phyloP scores from a whole-genome alignment of 64 coral and sea anemone genomes.

The Dendrophyllia cribrosa region DNA sequence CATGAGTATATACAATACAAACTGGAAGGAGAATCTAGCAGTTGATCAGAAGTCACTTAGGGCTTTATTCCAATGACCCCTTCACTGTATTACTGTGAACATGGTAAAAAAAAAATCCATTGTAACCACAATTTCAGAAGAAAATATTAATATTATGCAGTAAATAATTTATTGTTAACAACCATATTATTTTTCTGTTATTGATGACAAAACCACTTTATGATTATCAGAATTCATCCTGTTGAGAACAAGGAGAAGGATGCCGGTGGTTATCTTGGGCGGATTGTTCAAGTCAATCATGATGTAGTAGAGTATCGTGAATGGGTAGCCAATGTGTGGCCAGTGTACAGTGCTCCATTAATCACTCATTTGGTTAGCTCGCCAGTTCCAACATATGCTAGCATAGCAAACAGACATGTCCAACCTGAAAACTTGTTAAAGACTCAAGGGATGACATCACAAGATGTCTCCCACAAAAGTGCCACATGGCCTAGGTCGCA shows the following conservation, averaged over 20 bases:
- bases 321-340: constrained; percentile 51
- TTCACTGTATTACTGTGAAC: too few relatives aligned
- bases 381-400: constrained; percentile 63
- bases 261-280: constrained; percentile 44
- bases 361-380: constrained; percentile 1
- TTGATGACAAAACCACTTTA: neutral
- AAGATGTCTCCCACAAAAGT: constrained; percentile 8
- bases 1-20: too few relatives aligned
- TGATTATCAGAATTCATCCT: neutral
- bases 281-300: constrained; percentile 43
- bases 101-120: too few relatives aligned
- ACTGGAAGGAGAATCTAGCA: too few relatives aligned
- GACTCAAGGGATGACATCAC: neutral
- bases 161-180: too few relatives aligned
- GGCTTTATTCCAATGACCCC: too few relatives aligned
- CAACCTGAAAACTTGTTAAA: neutral
- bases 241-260: neutral
- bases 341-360: neutral
- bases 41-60: too few relatives aligned
- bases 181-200: too few relatives aligned
- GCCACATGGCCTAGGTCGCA: constrained; percentile 24
- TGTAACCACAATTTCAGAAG: too few relatives aligned
- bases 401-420: constrained; percentile 49
- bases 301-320: constrained; percentile 62
- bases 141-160: too few relatives aligned